Conservation (phyloP, 2,888 invertebrate genomes). For the Pristionchus japonicus region DNA sequence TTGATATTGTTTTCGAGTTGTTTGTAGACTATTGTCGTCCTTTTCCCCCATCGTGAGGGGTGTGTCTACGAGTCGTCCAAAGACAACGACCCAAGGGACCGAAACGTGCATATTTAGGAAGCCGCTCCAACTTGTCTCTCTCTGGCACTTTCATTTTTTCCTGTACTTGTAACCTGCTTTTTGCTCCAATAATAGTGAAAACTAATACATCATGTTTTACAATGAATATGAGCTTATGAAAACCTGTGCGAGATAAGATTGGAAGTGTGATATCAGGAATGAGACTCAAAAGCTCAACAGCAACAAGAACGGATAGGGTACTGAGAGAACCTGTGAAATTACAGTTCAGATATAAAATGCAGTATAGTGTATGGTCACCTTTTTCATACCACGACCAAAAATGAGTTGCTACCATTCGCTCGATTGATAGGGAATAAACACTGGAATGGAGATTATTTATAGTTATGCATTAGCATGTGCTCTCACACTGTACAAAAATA, state of each 20-base stretch:
- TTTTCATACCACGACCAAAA: conserved; percentile 20
- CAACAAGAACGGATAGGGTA: background rate
- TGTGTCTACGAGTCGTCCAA: too few relatives aligned
- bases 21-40: too few relatives aligned
- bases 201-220: too few relatives aligned
- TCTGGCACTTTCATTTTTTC: too few relatives aligned
- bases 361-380: too few relatives aligned
- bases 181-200: too few relatives aligned
- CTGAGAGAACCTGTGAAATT: background rate
- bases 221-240: background rate
- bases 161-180: too few relatives aligned
- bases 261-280: background rate
- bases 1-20: too few relatives aligned
- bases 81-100: too few relatives aligned
- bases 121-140: too few relatives aligned
- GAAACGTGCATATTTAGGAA: too few relatives aligned
- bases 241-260: background rate
- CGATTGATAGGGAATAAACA: background rate
- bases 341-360: background rate
- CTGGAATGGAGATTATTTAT: background rate
- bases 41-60: too few relatives aligned
- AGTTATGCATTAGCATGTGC: background rate
- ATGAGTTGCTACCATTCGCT: background rate
- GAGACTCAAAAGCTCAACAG: background rate
- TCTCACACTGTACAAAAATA: conserved; percentile 35